Percentiles rank a stretch among this genome's conserved stretches.
These are phyloP conservation scores for Condylura cristata DNA, from an alignment of 2,113 vertebrate species.

Conservation along the genomic window DNA sequence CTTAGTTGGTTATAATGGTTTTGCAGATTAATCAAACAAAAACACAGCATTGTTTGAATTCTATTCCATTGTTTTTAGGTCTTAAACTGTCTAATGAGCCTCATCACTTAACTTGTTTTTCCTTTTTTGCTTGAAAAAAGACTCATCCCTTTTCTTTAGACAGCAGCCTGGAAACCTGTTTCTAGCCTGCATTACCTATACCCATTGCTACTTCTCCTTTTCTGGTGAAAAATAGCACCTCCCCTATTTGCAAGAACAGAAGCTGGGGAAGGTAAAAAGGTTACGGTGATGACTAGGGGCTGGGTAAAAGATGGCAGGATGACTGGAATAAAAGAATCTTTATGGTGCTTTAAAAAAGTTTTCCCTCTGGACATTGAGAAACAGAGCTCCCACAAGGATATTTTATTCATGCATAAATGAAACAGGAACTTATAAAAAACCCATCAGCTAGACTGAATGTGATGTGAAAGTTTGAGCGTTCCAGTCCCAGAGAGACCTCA, in stretches of 20 bases:
- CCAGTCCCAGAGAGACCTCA: background rate
- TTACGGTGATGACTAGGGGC: background rate
- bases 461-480: background rate
- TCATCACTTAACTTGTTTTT: constrained; percentile 28
- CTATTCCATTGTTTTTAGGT: background rate
- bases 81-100: background rate
- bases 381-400: background rate
- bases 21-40: background rate
- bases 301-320: background rate
- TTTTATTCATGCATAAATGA: constrained; percentile 27
- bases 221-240: background rate
- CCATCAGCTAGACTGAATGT: background rate
- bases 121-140: background rate
- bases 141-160: background rate
- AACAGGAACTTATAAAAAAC: constrained; percentile 29
- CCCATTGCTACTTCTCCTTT: background rate
- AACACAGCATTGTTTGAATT: background rate
- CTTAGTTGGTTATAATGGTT: background rate
- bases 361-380: background rate
- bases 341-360: background rate
- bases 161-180: background rate
- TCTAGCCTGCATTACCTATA: background rate
- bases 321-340: background rate
- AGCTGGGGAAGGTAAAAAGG: background rate
- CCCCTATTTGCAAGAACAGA: background rate